Evolutionary conservation across 2,113 vertebrate species (phyloP), one percentile per base, ranked within the genome.

Genomic region (Ploceus nigricollis): DNA sequence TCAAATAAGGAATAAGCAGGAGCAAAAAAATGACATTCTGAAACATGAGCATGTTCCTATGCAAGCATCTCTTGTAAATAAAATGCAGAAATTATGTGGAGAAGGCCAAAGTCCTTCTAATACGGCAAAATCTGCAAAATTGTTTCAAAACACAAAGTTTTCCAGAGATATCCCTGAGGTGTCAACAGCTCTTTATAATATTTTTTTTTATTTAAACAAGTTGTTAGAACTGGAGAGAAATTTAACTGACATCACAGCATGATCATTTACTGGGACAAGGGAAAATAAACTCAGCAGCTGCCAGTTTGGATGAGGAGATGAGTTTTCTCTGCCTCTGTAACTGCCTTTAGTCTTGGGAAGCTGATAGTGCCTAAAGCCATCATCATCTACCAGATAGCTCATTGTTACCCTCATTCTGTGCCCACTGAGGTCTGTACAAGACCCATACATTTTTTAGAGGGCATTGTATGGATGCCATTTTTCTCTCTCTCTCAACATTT

Each of bases 81-180:
- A 91, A 95, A 79, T 39, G 13, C 53, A 91, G 78, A 79, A 95
- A 82, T 53, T 25, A 8, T 44, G 28, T 53, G 40, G 48, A 76
- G 63, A 78, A 78, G 28, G 77, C 65, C 81, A 87, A 90, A 81
- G 19, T n/a, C 61, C 54, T 91, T 93, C 61, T 87, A 94, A 89
- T 53, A 61, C 12, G 3, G 37, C 65, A n/a, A n/a, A n/a, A 81
- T 95, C 94, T 96, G 94, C 69, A 96, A 94, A 95, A 94, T 16
- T 89, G 24, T 58, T 92, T 92, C 64, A 73, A 90, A 95, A 87
- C 56, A 73, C 45, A 16, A 87, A 81, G 25, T 89, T 72, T 96
- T 96, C 73, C 87, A 95, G 80, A 93, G 61, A 89, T 87, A 56
- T 91, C 87, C 81, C 91, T 89, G 56, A 89, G 31, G 57, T 95